A percentile compares a stretch with the other conserved stretches of the same genome.
Evolutionary conservation across 92 coral and sea anemone species (phyloP).

Genomic region (Chrysogorgia sp.): DNA sequence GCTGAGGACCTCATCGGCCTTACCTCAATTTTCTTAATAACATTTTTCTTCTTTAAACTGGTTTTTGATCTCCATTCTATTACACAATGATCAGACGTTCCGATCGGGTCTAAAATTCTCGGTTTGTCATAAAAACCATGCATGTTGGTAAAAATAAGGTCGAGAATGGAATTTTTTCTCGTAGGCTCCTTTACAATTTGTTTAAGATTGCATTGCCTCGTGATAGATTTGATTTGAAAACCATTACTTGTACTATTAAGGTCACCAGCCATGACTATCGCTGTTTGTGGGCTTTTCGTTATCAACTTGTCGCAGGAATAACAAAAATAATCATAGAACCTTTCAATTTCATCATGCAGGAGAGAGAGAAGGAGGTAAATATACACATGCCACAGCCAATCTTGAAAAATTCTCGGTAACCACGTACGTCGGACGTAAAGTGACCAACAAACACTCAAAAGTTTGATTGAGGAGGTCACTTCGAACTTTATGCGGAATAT

Average conservation of each 20-base stretch:
- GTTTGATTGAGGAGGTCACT: neutral
- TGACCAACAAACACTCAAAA: neutral
- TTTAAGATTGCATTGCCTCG: neutral
- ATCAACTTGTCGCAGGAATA: conserved; percentile 2
- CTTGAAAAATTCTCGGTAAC: neutral
- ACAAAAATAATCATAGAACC: conserved; percentile 2
- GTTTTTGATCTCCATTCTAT: no score
- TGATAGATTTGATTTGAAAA: neutral
- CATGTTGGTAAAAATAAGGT: no score
- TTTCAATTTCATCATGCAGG: neutral
- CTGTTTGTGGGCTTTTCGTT: conserved; percentile 2
- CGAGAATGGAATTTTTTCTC: no score
- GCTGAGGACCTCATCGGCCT: no score
- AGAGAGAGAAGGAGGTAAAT: neutral
- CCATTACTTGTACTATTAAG: neutral
- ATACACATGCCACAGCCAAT: conserved; percentile 20
- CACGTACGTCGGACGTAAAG: conserved; percentile 8
- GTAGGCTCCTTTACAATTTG: conserved; percentile 25
- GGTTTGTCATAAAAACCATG: no score
- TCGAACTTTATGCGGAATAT: neutral
- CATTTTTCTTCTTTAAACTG: no score
- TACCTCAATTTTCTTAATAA: no score
- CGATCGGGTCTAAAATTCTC: no score
- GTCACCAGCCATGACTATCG: conserved; percentile 16
- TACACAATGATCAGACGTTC: no score